These are phyloP conservation scores for Heliconius congener DNA, from an alignment of 1,140 invertebrate species.

Conservation along the genomic window DNA sequence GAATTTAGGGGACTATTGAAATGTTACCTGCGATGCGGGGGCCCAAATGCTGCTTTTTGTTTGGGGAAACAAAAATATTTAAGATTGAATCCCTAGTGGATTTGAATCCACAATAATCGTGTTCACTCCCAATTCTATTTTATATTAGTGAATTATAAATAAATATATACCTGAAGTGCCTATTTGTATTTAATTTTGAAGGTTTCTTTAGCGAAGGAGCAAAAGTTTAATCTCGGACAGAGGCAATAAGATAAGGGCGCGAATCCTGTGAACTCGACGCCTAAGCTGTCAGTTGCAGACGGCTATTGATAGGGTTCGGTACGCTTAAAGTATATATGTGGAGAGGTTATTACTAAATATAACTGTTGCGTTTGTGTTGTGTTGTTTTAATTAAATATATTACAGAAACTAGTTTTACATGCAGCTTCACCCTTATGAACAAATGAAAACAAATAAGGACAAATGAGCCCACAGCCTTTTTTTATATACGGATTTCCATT, in stretches of 20 bases:
- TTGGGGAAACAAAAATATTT: background rate
- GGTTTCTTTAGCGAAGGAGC: conserved; percentile 57
- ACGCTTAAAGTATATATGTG: conserved; percentile 45
- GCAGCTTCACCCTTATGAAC: too few relatives aligned
- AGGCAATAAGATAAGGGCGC: conserved; percentile 77
- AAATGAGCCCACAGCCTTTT: too few relatives aligned
- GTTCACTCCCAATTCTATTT: background rate
- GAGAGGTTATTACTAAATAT: conserved; percentile 51
- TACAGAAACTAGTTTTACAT: too few relatives aligned
- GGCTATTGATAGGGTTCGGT: conserved; percentile 76
- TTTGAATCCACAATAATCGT: background rate
- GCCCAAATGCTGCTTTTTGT: background rate
- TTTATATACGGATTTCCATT: too few relatives aligned
- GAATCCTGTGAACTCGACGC: conserved; percentile 74
- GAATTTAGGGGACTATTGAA: background rate
- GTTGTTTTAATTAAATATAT: background rate
- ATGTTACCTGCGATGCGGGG: background rate
- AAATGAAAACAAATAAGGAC: too few relatives aligned
- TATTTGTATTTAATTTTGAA: conserved; percentile 38
- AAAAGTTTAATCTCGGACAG: conserved; percentile 77
- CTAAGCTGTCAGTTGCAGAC: conserved; percentile 76
- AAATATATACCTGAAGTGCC: background rate
- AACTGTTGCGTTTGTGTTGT: background rate
- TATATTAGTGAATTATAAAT: background rate
- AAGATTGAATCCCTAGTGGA: background rate